Conservation (phyloP, 2,797 vertebrate species). For the Sebastes kiyomatsui region DNA sequence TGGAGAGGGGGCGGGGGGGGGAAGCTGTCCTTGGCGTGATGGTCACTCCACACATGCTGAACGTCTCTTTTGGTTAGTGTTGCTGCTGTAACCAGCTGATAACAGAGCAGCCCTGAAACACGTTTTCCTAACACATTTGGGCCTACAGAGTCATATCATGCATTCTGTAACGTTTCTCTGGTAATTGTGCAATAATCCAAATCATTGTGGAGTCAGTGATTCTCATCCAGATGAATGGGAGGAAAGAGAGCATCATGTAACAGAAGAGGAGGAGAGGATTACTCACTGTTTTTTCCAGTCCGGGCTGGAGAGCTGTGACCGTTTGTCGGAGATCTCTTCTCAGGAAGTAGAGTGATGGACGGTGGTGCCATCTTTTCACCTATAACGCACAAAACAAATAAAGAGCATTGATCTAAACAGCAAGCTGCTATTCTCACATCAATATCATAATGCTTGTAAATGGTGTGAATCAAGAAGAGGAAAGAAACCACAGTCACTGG, state of each 20-base stretch:
- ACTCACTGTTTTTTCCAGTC: conserved; percentile 79
- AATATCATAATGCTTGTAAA: not conserved
- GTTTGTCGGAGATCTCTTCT: conserved; percentile 77
- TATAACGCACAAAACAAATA: conserved; percentile 31
- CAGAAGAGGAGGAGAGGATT: conserved; percentile 16
- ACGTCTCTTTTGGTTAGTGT: conserved; percentile 20
- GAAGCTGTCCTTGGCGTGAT: conserved; percentile 32
- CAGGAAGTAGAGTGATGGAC: conserved; percentile 68
- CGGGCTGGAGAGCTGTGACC: conserved; percentile 75
- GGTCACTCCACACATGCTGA: conserved; percentile 43
- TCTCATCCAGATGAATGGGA: conserved; percentile 23
- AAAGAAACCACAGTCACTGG: not conserved
- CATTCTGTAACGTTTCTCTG: not conserved
- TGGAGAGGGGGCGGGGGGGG: conserved; percentile 23
- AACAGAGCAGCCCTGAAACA: conserved; percentile 7
- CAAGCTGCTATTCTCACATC: not conserved
- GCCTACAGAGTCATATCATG: not conserved
- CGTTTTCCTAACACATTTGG: not conserved
- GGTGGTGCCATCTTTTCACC: conserved; percentile 75
- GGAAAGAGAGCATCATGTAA: conserved; percentile 15
- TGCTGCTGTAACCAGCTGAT: conserved; percentile 1
- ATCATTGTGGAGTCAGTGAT: conserved; percentile 7
- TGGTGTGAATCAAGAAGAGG: not conserved
- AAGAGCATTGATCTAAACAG: not conserved
- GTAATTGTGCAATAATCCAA: not conserved